Conservation (phyloP, 53 echinoderm and acorn worm genomes). For the Luidia sarsii region DNA sequence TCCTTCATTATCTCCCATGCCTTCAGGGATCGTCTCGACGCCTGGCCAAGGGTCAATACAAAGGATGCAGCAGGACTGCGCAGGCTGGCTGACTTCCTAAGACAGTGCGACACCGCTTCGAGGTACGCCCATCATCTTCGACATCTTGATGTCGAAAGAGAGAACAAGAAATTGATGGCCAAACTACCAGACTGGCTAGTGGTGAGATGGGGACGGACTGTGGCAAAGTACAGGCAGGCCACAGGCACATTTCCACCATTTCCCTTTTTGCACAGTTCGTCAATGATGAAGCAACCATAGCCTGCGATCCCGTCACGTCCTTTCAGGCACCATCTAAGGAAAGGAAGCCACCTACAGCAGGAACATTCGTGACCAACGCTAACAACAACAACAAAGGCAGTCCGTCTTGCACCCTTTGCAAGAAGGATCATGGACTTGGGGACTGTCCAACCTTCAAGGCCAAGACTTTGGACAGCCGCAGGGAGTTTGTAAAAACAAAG, state of each 20-base stretch:
- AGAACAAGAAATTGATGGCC: conserved; percentile 36
- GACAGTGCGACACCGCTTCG: conserved; percentile 39
- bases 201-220: conserved; percentile 23
- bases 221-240: conserved; percentile 4
- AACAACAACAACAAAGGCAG: no score
- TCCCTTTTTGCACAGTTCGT: neutral
- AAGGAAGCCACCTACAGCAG: no score
- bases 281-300: conserved; percentile 10
- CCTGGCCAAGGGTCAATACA: conserved; percentile 31
- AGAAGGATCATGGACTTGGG: no score
- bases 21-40: conserved; percentile 42
- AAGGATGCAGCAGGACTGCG: conserved; percentile 26
- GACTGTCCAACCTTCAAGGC: no score
- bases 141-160: conserved; percentile 30
- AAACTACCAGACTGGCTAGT: conserved; percentile 55
- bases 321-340: no score
- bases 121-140: neutral
- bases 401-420: no score
- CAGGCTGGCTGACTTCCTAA: conserved; percentile 16
- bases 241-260: neutral
- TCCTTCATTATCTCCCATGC: conserved; percentile 47
- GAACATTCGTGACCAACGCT: no score
- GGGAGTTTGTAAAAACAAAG: conserved; percentile 40
- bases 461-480: no score
- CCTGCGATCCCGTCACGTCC: conserved; percentile 32